Evolutionary conservation across 2,888 invertebrate genomes (phyloP).

Genomic region (Arctia plantaginis): DNA sequence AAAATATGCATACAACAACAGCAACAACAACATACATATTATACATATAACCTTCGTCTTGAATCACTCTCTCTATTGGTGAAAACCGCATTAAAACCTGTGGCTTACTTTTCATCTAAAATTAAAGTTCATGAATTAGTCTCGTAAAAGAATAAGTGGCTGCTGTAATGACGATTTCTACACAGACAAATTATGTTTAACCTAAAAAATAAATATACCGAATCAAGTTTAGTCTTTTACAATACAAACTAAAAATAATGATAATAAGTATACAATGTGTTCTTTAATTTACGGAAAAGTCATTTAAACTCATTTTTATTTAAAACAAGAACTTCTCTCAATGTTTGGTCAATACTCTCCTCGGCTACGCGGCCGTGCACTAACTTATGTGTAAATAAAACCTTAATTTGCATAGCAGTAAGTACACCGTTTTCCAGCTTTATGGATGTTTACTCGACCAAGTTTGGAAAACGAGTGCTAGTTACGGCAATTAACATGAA

Average conservation of each 20-base stretch:
- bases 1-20: too few species aligned
- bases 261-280: not conserved
- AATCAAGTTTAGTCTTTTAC: not conserved
- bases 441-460: constrained; percentile 62
- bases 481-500: constrained; percentile 59
- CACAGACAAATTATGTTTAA: not conserved
- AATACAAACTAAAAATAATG: not conserved
- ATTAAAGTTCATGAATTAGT: too few species aligned
- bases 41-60: too few species aligned
- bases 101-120: too few species aligned
- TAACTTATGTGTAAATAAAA: constrained; percentile 74
- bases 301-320: not conserved
- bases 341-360: constrained; percentile 69
- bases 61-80: too few species aligned
- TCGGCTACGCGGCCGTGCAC: constrained; percentile 55
- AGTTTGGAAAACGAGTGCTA: constrained; percentile 58
- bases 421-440: constrained; percentile 57
- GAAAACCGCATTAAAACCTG: too few species aligned
- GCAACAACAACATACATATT: too few species aligned
- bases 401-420: constrained; percentile 69
- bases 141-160: too few species aligned
- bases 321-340: constrained; percentile 20
- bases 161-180: not conserved
- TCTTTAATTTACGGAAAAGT: not conserved
- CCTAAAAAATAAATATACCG: not conserved